These are phyloP conservation scores for Megastigmus dorsalis DNA, from an alignment of 2,888 invertebrate species.

Conservation along the genomic window DNA sequence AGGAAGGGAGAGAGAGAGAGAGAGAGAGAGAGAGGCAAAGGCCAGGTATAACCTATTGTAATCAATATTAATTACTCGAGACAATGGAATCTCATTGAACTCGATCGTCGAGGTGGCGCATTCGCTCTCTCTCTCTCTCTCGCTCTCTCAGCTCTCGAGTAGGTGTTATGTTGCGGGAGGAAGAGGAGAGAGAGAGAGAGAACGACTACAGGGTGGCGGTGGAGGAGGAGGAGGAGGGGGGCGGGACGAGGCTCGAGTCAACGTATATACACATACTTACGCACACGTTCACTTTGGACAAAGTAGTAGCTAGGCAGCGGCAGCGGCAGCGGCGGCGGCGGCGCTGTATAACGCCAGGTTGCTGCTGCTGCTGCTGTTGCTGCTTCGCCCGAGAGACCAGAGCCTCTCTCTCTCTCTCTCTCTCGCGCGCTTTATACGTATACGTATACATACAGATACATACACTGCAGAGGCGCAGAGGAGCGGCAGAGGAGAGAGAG, in stretches of 20 bases:
- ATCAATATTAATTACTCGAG: slow-evolving; percentile 75
- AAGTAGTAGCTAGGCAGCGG: slow-evolving; percentile 58
- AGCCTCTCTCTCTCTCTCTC: slow-evolving; percentile 49
- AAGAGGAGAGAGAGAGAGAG: not conserved
- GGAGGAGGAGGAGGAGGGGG: not conserved
- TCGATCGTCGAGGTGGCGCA: slow-evolving; percentile 71
- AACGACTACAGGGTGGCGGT: not conserved
- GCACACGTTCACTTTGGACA: slow-evolving; percentile 31
- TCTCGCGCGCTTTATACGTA: not conserved
- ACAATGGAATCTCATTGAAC: slow-evolving; percentile 75
- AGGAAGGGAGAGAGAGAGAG: not conserved
- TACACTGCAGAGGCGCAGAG: not conserved
- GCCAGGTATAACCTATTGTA: slow-evolving; percentile 72
- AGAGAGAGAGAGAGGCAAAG: not conserved
- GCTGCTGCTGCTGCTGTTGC: not conserved
- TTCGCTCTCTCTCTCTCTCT: slow-evolving; percentile 32
- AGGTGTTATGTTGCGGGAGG: slow-evolving; percentile 32
- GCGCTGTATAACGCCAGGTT: slow-evolving; percentile 52
- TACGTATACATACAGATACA: not conserved
- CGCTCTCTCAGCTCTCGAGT: slow-evolving; percentile 15
- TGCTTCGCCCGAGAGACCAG: not conserved
- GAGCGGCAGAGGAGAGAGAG: too few relatives aligned
- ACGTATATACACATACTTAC: slow-evolving; percentile 28
- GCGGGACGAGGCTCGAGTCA: not conserved
- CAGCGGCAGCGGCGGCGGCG: slow-evolving; percentile 54